Evolutionary conservation across 2,113 vertebrate species (phyloP).

Genomic region (Callithrix jacchus): DNA sequence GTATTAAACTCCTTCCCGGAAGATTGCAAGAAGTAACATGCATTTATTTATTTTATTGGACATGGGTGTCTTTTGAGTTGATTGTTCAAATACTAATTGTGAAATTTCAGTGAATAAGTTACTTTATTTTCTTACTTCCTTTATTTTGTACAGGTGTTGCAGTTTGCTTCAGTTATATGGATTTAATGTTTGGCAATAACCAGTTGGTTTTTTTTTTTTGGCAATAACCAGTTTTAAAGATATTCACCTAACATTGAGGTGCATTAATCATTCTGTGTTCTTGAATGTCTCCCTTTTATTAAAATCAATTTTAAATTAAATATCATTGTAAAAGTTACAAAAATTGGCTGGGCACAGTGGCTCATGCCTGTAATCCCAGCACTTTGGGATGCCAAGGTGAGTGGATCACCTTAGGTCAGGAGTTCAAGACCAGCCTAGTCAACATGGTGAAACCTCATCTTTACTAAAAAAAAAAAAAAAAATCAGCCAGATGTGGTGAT

Average conservation of each 20-base stretch:
- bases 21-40: neutral
- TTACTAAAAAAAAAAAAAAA: too few relatives aligned
- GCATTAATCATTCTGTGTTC: neutral
- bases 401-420: too few relatives aligned
- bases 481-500: too few relatives aligned
- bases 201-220: neutral
- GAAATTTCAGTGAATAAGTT: neutral
- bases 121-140: neutral
- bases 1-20: neutral
- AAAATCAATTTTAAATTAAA: constrained; percentile 25
- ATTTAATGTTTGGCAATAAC: constrained; percentile 1
- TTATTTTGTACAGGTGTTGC: constrained; percentile 11
- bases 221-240: neutral
- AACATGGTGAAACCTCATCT: too few relatives aligned
- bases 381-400: too few relatives aligned
- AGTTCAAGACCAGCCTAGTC: too few relatives aligned
- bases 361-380: too few relatives aligned
- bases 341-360: neutral
- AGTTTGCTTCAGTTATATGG: neutral
- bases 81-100: constrained; percentile 25
- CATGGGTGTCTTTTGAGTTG: neutral
- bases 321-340: neutral
- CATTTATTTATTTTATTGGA: constrained; percentile 45
- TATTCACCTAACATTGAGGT: neutral
- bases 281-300: constrained; percentile 12